Evolutionary conservation across 2,113 vertebrate species (phyloP).

Genomic region (Heloderma charlesbogerti): DNA sequence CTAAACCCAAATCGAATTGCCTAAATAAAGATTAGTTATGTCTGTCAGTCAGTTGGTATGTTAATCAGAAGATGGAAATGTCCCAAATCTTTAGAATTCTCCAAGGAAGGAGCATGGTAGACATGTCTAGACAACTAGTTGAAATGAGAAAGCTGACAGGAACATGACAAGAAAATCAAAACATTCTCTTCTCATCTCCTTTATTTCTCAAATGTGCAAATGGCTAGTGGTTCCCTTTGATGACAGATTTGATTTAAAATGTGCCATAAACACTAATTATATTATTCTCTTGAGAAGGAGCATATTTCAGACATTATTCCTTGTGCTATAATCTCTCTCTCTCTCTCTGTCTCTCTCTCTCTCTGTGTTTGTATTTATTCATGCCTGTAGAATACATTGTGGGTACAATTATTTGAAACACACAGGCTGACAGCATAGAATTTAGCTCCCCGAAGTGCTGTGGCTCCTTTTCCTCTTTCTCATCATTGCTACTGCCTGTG

Average conservation of each 20-base stretch:
- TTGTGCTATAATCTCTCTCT: background rate
- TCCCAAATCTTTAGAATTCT: slow-evolving; percentile 39
- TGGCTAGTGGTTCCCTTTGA: slow-evolving; percentile 27
- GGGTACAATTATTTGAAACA: background rate
- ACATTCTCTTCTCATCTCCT: background rate
- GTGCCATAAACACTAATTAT: slow-evolving; percentile 14
- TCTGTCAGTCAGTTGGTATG: slow-evolving; percentile 36
- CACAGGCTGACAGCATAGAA: background rate
- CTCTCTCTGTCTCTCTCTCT: background rate
- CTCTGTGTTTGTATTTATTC: background rate
- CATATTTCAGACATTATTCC: background rate
- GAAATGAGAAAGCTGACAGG: slow-evolving; percentile 48
- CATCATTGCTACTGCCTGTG: too few relatives aligned
- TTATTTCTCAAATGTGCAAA: slow-evolving; percentile 51
- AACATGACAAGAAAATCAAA: slow-evolving; percentile 55
- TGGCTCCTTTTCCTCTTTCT: too few relatives aligned
- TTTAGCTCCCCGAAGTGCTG: background rate
- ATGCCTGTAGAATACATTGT: slow-evolving; percentile 12
- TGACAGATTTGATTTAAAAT: slow-evolving; percentile 43
- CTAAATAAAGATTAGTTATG: slow-evolving; percentile 42
- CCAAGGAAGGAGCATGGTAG: slow-evolving; percentile 40
- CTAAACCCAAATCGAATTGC: background rate
- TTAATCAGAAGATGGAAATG: slow-evolving; percentile 42
- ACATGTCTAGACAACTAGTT: slow-evolving; percentile 50
- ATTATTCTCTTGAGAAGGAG: slow-evolving; percentile 34